Percentiles rank a stretch among this genome's conserved stretches.
Conservation (phyloP, 2,888 invertebrate genomes). For the Campaea margaritaria region DNA sequence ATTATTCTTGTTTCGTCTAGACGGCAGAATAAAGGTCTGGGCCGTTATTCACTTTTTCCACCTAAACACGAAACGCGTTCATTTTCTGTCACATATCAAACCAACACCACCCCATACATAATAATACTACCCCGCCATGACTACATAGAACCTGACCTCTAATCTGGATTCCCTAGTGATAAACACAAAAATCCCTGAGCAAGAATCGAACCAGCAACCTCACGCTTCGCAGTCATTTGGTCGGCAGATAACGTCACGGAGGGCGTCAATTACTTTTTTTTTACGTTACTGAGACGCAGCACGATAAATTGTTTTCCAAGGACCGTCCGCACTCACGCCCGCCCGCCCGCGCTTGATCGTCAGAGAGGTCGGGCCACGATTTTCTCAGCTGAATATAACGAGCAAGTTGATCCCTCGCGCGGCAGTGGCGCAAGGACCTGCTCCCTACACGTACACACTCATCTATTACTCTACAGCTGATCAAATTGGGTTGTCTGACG, state of each 20-base stretch:
- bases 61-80: no score
- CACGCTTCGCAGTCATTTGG: neutral
- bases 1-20: no score
- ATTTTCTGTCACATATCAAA: no score
- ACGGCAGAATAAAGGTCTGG: no score
- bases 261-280: no score
- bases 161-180: no score
- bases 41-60: no score
- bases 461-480: neutral
- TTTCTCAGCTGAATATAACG: slow-evolving; percentile 41
- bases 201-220: neutral
- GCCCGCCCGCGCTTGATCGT: slow-evolving; percentile 16
- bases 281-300: no score
- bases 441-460: slow-evolving; percentile 30
- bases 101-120: no score
- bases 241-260: slow-evolving; percentile 1
- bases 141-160: no score
- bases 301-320: slow-evolving; percentile 5
- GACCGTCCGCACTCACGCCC: slow-evolving; percentile 5
- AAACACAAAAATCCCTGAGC: no score
- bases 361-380: slow-evolving; percentile 36
- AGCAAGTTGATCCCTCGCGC: slow-evolving; percentile 28
- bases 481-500: neutral
- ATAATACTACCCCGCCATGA: no score
- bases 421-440: slow-evolving; percentile 42